Evolutionary conservation across 2,888 invertebrate genomes (phyloP), one percentile per base, ranked within the genome.

Genomic region (Caenorhabditis becei): DNA sequence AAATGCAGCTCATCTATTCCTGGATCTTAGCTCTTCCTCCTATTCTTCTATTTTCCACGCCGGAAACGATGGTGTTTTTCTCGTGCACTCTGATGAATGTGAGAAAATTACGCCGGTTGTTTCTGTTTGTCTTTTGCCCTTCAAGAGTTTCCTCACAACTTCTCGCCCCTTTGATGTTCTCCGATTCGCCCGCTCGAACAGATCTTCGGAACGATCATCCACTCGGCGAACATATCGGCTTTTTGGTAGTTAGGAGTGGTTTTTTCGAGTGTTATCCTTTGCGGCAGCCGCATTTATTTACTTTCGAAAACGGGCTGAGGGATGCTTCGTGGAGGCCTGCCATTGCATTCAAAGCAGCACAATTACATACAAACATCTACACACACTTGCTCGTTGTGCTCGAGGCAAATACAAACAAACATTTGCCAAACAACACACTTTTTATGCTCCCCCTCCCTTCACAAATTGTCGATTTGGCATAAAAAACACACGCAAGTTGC

Each of bases 291-390:
- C 75, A 75, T 75, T 74, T 75, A 75, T 75, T 75, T 75, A 75
- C 75, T 75, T 75, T 75, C 75, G 44, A 75, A 75, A 75, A 66
- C 66, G 75, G 65, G 65, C 47, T 18, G 54, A 61, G 61, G 59
- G 70, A 53, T 61, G 70, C 66, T 75, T 75, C 75, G 66, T 66
- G 75, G 75, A 75, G 75, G 75, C 75, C 75, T 61, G 66, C 53
- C 75, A 66, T 66, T 61, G 75, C 75, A 75, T 75, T 75, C 75
- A 75, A 75, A 75, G 75, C 75, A 75, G 66, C 75, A 75, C 75
- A 75, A 75, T 75, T 75, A 75, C 75, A 75, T 75, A 75, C 75
- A 75, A 75, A 61, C 75, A 75, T 75, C 75, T 75, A 66, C 66
- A 61, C 63, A 72, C 72, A 72, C 72, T 72, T 72, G 63, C 72